Evolutionary conservation across 2,797 vertebrate species (phyloP), one percentile per base, ranked within the genome.

Genomic region (Cyclopterus lumpus): DNA sequence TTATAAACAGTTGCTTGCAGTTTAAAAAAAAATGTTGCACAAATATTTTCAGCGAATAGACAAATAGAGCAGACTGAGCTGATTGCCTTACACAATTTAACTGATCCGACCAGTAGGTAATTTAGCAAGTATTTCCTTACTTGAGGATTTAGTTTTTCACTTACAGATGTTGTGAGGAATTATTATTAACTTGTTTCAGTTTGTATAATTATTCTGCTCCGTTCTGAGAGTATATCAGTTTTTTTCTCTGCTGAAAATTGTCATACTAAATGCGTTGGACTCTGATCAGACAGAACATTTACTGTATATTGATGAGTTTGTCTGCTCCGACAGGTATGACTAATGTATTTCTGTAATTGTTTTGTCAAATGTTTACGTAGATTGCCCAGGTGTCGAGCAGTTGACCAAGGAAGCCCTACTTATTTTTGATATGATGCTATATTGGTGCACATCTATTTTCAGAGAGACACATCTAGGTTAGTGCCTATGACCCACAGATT

Each of bases 341-440:
- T 53, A n/a, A 36, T 61, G 18, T 11, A 38, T n/a, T n/a, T n/a
- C n/a, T 11, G 4, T 10, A 28, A 63, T 81, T 70, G 38, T 79
- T 73, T 80, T 8, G 46, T 42, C 8, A 51, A 40, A 42, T 62
- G 20, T 73, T 66, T 28, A 71, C 81, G 86, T 65, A 83, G 59
- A 61, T 57, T 22, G 8, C 32, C 20, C 5, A 40, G 11, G 22
- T 53, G 78, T 62, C 32, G 7, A 78, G 60, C 22, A 34, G 36
- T 74, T 54, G 65, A 80, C 68, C 57, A 58, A 63, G 8, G 7
- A 58, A 68, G 44, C 20, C 36, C 18, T 22, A 28, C 46, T 76
- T 82, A 61, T 80, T 84, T 80, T 77, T 60, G 11, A 79, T 71
- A n/a, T 65, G 76, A 74, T 73, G 64, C 75, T 85, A 76, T 80